phyloP scores from a whole-genome alignment of 2,113 vertebrate genomes.

The Potamarius usumacintae region DNA sequence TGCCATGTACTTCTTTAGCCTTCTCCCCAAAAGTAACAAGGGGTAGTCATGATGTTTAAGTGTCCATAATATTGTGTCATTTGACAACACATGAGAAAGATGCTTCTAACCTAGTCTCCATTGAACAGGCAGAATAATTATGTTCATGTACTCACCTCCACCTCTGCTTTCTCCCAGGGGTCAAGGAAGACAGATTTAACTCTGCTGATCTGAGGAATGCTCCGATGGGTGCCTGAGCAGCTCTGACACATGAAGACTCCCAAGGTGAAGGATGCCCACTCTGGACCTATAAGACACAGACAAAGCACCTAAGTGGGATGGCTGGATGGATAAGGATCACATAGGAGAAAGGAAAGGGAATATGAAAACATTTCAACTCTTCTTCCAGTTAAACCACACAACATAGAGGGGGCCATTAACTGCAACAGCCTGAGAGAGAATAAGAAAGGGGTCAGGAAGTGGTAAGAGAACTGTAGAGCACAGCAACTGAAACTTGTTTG shows the following conservation, averaged over 20 bases:
- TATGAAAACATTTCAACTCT: neutral
- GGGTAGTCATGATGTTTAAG: too few species aligned
- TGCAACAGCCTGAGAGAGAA: neutral
- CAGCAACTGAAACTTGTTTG: neutral
- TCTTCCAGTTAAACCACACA: neutral
- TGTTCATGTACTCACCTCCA: conserved; percentile 76
- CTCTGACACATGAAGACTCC: conserved; percentile 93
- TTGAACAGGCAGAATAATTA: neutral
- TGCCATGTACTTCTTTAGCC: neutral
- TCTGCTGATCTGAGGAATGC: conserved; percentile 87
- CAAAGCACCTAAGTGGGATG: neutral
- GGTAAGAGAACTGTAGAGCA: conserved; percentile 1
- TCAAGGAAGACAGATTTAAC: conserved; percentile 89
- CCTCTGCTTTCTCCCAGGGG: conserved; percentile 86
- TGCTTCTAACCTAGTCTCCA: neutral
- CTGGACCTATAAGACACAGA: conserved; percentile 76
- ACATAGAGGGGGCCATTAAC: neutral
- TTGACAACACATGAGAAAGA: neutral
- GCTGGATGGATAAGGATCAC: neutral
- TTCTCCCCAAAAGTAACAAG: neutral
- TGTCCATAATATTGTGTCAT: neutral
- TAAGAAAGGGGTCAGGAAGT: neutral
- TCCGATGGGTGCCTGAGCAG: conserved; percentile 91
- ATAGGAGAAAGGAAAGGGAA: neutral
- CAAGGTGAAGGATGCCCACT: conserved; percentile 92